Base-by-base conservation (phyloP, 1,140 invertebrate species). In the Spodoptera litura region DNA sequence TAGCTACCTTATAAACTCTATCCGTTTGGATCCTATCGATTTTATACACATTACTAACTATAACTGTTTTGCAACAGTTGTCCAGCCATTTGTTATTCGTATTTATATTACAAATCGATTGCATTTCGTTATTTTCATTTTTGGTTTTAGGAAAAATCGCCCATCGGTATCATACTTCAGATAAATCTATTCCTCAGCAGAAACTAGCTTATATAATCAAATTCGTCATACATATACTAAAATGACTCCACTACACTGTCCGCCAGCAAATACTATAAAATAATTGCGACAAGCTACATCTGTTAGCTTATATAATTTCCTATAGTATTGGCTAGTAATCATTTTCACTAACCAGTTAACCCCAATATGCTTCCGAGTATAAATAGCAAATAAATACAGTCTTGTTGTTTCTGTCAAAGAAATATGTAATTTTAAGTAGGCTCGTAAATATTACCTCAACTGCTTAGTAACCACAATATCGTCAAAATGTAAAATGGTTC, bases 1-100 rank as follows among this genome's bases (percentile, higher is more conserved):
- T 93, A 91, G 88, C 88, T 93, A 91, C 82, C 80, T 90, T 88
- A 91, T 84, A 83, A 87, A 88, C 81, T 83, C 85, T 86, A 86
- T 84, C 87, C 84, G 84, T 80, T 84, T 86, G 70, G 66, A 64
- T 79, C 85, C 87, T 81, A 77, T 83, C 78, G 81, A 81, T 86
- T 85, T 83, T 79, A 80, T 82, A 78, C 80, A 82, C 77, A 80
- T 77, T 68, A 82, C 80, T 68, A 72, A 71, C 72, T 75, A 75
- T 76, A 58, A 31, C 56, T 64, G 55, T 80, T 49, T 15, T 13
- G 25, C 44, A 78, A 68, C 38, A 66, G 31, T 71, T 66, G 25
- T 66, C 61, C 62, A 38, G 74, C 61, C 52, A 15, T 44, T 55
- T 55, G 62, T 66, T 66, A 53, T 64, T 76, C 51, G 49, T 66